A percentile compares a stretch with the other conserved stretches of the same genome.
phyloP scores from a whole-genome alignment of 2,797 vertebrate genomes.

The Notamacropus eugenii region DNA sequence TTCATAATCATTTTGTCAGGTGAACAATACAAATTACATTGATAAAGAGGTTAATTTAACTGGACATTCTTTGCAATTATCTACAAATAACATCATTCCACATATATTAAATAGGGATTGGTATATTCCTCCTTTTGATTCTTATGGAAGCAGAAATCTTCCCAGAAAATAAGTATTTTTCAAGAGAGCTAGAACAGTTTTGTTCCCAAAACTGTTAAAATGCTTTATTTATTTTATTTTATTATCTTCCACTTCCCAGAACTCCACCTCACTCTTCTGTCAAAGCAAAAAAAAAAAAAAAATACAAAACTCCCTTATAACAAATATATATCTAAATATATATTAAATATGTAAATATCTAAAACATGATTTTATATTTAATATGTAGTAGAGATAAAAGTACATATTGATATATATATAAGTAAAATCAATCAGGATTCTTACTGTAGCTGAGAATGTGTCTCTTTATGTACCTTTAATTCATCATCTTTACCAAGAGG shows the following conservation, averaged over 20 bases:
- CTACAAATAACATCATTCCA: not conserved
- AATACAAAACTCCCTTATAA: not conserved
- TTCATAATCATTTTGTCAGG: not conserved
- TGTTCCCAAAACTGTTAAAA: not conserved
- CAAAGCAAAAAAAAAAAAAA: not conserved
- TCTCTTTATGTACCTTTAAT: not conserved
- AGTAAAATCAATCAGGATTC: not conserved
- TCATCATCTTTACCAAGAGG: not conserved
- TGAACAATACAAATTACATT: not conserved
- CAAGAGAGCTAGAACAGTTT: not conserved
- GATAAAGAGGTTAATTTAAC: not conserved
- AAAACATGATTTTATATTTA: not conserved
- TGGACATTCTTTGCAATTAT: not conserved
- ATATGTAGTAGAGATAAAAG: not conserved
- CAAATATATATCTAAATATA: not conserved
- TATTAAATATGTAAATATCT: not conserved
- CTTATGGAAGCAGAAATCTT: not conserved
- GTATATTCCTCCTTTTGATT: not conserved
- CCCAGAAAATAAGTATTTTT: not conserved
- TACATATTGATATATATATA: not conserved
- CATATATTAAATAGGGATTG: not conserved
- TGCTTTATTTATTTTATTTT: not conserved
- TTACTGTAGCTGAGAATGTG: not conserved
- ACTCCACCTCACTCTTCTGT: not conserved
- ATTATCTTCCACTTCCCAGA: not conserved